These are phyloP conservation scores for Drosophila lowei DNA, from an alignment of 1,140 invertebrate genomes.

Conservation along the genomic window DNA sequence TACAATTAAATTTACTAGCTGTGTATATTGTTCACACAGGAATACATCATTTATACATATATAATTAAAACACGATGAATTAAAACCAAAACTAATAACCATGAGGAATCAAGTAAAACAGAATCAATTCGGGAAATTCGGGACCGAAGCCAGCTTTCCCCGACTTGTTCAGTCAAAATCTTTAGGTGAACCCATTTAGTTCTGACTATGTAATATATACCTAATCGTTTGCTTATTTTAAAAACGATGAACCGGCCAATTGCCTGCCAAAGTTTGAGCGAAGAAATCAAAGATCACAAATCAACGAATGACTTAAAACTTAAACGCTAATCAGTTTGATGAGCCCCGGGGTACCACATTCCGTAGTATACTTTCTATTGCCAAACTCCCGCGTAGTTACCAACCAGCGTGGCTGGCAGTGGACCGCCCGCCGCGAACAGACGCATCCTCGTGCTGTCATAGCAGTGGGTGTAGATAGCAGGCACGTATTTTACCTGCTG, in stretches of 20 bases:
- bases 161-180: too few species aligned
- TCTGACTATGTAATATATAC: too few species aligned
- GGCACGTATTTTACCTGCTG: slow-evolving; percentile 94
- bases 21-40: slow-evolving; percentile 47
- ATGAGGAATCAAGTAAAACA: slow-evolving; percentile 9
- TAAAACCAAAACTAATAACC: slow-evolving; percentile 29
- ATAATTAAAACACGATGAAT: slow-evolving; percentile 38
- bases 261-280: background rate
- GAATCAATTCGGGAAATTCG: slow-evolving; percentile 28
- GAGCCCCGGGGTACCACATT: slow-evolving; percentile 16
- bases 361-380: slow-evolving; percentile 82
- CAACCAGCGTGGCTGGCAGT: slow-evolving; percentile 93
- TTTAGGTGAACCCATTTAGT: too few species aligned
- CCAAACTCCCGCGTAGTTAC: slow-evolving; percentile 90
- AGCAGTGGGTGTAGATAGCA: slow-evolving; percentile 98
- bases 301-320: slow-evolving; percentile 17
- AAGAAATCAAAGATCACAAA: slow-evolving; percentile 33
- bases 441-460: slow-evolving; percentile 94
- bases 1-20: slow-evolving; percentile 48
- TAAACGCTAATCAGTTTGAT: slow-evolving; percentile 65
- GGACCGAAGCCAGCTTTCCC: slow-evolving; percentile 11
- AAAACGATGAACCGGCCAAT: too few species aligned
- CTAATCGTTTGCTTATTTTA: too few species aligned
- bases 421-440: slow-evolving; percentile 97
- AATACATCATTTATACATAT: slow-evolving; percentile 45